These are phyloP conservation scores for Anguilla megastoma DNA, from an alignment of 2,797 vertebrate species.

Conservation along the genomic window DNA sequence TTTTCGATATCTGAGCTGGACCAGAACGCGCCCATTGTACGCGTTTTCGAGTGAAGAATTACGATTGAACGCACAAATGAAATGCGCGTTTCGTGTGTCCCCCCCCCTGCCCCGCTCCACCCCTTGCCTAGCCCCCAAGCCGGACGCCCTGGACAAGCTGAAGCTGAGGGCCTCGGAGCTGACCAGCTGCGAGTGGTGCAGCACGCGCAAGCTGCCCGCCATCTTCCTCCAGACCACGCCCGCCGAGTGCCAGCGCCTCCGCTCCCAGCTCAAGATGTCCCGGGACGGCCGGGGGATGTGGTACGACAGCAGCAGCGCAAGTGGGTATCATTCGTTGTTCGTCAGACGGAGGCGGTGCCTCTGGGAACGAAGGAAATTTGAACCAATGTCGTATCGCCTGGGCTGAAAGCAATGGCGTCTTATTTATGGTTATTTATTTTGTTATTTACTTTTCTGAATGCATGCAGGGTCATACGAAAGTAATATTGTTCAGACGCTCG, in stretches of 20 bases:
- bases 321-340: slow-evolving; percentile 66
- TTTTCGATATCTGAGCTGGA: background rate
- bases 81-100: background rate
- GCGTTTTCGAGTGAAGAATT: too few species aligned
- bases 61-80: background rate
- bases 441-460: background rate
- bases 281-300: slow-evolving; percentile 75
- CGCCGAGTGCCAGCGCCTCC: slow-evolving; percentile 79
- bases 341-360: background rate
- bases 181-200: slow-evolving; percentile 93
- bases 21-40: background rate
- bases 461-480: background rate
- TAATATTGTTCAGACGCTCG: background rate
- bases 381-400: background rate
- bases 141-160: slow-evolving; percentile 67
- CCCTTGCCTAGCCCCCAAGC: slow-evolving; percentile 48
- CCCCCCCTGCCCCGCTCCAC: background rate
- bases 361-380: background rate
- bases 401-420: background rate
- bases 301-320: slow-evolving; percentile 82
- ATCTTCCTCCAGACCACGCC: slow-evolving; percentile 87
- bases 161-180: slow-evolving; percentile 83
- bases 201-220: slow-evolving; percentile 87
- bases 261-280: slow-evolving; percentile 81
- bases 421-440: too few species aligned